Evolutionary conservation across 2,888 invertebrate species (phyloP), one percentile per base, ranked within the genome.

Genomic region (Macaria notata): DNA sequence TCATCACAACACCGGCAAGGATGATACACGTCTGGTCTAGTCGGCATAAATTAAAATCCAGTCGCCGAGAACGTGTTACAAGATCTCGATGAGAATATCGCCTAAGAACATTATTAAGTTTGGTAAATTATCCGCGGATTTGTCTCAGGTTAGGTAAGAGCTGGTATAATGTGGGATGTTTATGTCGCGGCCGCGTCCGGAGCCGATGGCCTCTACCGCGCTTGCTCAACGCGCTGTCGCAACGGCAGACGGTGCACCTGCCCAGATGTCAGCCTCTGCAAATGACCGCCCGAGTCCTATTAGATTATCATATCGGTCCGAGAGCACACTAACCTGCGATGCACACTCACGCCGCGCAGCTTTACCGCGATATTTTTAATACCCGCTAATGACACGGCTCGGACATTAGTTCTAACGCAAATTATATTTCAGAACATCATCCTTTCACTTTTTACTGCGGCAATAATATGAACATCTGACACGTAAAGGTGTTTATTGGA

Each of bases 181-280:
- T 86, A 82, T 81, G 83, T 84, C 77, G 82, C 81, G 81, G 81
- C 81, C 78, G 82, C 72, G 77, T 77, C 76, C 78, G 75, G 69
- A 80, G 84, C 78, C 83, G 88, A 81, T 83, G 88, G 88, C 88
- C 88, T 84, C 84, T 78, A 76, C 69, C 77, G 78, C 75, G 77
- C 85, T 89, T 89, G 83, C 89, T 84, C 89, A 89, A 89, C 84
- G 76, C 70, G 64, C 80, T 89, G 87, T 84, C 87, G 89, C 87
- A 89, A 89, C 83, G 81, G 81, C 84, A 83, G 85, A 83, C 81
- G 83, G 76, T 82, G 86, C 89, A 88, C 88, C 86, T 88, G 88
- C 78, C 81, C 78, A 86, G 88, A 86, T 84, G 83, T 75, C 76
- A 81, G 79, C 79, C 79, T 81, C 78, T 80, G 83, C 83, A 83